phyloP scores from a whole-genome alignment of 2,797 vertebrate genomes.

The Cirrhinus mrigala region DNA sequence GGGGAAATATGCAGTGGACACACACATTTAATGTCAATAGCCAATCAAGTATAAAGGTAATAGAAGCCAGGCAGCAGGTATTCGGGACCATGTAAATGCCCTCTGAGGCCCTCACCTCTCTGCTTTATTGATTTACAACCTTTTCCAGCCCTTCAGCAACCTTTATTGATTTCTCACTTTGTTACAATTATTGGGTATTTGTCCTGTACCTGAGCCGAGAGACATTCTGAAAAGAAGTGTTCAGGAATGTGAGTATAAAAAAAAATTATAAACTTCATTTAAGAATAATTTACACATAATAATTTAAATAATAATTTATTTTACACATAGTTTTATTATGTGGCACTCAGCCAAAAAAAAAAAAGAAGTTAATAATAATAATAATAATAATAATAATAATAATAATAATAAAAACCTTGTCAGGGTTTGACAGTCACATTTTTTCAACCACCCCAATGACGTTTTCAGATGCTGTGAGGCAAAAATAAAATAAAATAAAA shows the following conservation, averaged over 20 bases:
- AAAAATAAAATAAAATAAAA: too few relatives aligned
- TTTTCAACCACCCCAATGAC: too few relatives aligned
- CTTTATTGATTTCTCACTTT: constrained; percentile 76
- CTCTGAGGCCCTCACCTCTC: constrained; percentile 46
- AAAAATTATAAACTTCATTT: too few relatives aligned
- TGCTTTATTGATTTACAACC: constrained; percentile 57
- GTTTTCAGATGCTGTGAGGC: too few relatives aligned
- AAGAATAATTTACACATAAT: too few relatives aligned
- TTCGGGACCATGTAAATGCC: constrained; percentile 56
- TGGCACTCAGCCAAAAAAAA: too few relatives aligned
- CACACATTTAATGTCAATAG: constrained; percentile 47
- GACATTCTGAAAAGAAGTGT: constrained; percentile 19
- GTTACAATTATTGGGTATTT: constrained; percentile 78
- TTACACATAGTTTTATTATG: too few relatives aligned
- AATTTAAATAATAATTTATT: too few relatives aligned
- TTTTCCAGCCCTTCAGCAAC: constrained; percentile 52
- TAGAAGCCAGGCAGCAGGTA: background rate
- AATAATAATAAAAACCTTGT: too few relatives aligned
- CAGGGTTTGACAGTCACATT: too few relatives aligned
- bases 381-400: too few relatives aligned
- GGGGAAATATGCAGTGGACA: constrained; percentile 23
- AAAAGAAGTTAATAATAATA: too few relatives aligned
- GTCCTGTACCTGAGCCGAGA: constrained; percentile 22
- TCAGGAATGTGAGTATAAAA: background rate
- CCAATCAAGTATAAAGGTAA: constrained; percentile 41